Evolutionary conservation across 2,797 vertebrate genomes (phyloP).

Genomic region (Etheostoma nigrum): DNA sequence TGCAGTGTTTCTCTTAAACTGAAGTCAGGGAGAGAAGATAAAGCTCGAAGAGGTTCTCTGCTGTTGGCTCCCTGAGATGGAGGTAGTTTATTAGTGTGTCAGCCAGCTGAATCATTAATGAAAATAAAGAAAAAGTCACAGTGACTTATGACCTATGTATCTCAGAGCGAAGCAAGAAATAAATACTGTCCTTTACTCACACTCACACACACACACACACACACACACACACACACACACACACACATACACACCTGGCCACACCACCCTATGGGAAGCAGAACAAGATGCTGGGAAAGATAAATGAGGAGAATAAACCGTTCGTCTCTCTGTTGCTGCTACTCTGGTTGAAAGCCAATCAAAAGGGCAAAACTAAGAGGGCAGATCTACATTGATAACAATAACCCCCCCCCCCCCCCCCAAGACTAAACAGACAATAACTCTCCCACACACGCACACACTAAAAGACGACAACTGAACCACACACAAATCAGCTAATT

Average conservation of each 20-base stretch:
- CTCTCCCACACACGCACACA: conserved; percentile 13
- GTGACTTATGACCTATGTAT: conserved; percentile 54
- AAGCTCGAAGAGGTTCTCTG: conserved; percentile 15
- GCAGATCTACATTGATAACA: conserved; percentile 59
- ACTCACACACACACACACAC: too few species aligned
- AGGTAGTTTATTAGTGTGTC: conserved; percentile 46
- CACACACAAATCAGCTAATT: conserved; percentile 4
- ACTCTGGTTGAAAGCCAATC: conserved; percentile 32
- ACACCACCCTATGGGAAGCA: conserved; percentile 29
- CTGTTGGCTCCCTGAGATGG: background rate
- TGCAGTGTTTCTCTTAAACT: background rate
- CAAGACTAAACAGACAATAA: conserved; percentile 43
- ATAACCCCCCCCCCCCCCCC: conserved; percentile 11
- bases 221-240: conserved; percentile 2
- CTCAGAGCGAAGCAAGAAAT: conserved; percentile 16
- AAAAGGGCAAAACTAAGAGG: conserved; percentile 53
- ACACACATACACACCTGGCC: background rate
- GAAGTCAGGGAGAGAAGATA: conserved; percentile 7
- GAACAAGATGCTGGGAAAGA: conserved; percentile 53
- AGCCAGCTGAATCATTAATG: conserved; percentile 55
- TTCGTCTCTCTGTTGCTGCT: conserved; percentile 40
- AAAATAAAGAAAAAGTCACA: conserved; percentile 50
- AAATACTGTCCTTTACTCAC: conserved; percentile 36
- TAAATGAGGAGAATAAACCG: conserved; percentile 54
- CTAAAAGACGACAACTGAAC: background rate